Base-by-base conservation (phyloP, 2,797 vertebrate species). In the Halcyon badia region DNA sequence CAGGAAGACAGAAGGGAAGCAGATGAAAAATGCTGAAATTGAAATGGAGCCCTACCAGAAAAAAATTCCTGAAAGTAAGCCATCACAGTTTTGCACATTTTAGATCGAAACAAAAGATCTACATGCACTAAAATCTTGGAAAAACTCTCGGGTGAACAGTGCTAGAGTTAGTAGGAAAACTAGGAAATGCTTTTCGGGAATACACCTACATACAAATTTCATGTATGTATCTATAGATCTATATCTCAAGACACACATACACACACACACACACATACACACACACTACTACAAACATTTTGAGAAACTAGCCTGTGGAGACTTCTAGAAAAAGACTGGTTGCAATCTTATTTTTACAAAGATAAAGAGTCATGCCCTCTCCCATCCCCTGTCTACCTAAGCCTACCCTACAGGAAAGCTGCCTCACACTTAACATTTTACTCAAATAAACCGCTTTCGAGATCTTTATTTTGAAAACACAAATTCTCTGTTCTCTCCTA, bases 201-300 rank as follows among this genome's bases (percentile, higher is more conserved):
- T 28, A 66, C 11, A 57, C 8, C 10, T 42, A 41, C 24, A 70
- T 19, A 60, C 1, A 26, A 14, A 78, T 56, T 58, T 56, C 14
- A n/a, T 26, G 15, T 30, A 26, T 37, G 21, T 9, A 49, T 20
- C 35, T 25, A 25, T 49, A 49, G 14, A 26, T 28, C 9, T 17
- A 28, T 49, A 49, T 26, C 22, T 46, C 12, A 25, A 51, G 7
- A 25, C 13, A 49, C 12, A 49, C 22, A 49, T 3, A 30, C 28
- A 51, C 25, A 51, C 49, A 49, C 1, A 22, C 1, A 46, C n/a
- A 16, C 46, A 11, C 20, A n/a, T n/a, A n/a, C 2, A 41, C 3
- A 33, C 2, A 16, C 46, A 11, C 20, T 39, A 48, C 5, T 17
- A 61, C 57, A 56, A 81, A 73, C 5, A 33, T 33, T 77, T 15